These are phyloP conservation scores for Mola mola DNA, from an alignment of 2,113 vertebrate genomes.

Conservation along the genomic window DNA sequence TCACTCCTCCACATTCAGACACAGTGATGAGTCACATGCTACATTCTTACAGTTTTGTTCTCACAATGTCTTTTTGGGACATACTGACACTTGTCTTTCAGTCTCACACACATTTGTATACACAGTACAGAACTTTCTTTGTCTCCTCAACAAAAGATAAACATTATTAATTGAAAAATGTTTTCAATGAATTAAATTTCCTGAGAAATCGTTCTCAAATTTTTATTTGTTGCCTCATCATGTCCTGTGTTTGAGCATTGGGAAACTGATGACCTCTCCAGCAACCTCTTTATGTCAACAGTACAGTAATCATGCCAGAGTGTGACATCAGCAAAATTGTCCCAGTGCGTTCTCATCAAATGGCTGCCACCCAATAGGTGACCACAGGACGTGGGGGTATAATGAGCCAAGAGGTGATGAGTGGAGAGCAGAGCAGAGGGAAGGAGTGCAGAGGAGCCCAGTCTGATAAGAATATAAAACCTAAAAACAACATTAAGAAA, in stretches of 20 bases:
- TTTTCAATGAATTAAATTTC: conserved; percentile 21
- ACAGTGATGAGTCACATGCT: conserved; percentile 81
- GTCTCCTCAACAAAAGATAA: conserved; percentile 10
- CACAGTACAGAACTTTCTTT: conserved; percentile 3
- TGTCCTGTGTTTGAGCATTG: conserved; percentile 51
- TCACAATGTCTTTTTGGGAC: conserved; percentile 71
- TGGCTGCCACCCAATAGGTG: conserved; percentile 55
- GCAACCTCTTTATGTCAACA: conserved; percentile 70
- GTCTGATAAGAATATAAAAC: not conserved
- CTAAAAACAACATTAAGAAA: too few relatives aligned
- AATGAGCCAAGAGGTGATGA: conserved; percentile 52
- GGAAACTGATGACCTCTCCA: conserved; percentile 54
- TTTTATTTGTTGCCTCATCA: conserved; percentile 1
- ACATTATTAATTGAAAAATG: not conserved
- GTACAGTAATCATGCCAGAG: conserved; percentile 42
- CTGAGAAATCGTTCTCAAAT: conserved; percentile 4
- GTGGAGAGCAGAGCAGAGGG: conserved; percentile 12
- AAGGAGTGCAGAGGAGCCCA: conserved; percentile 11
- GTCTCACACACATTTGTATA: conserved; percentile 32
- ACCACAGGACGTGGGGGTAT: conserved; percentile 49
- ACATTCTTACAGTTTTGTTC: conserved; percentile 81
- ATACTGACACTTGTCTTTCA: conserved; percentile 55
- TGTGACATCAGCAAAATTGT: conserved; percentile 74
- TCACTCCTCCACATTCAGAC: conserved; percentile 77
- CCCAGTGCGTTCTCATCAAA: conserved; percentile 68